A percentile compares a stretch with the other conserved stretches of the same genome.
Evolutionary conservation across 2,113 vertebrate species (phyloP).

Genomic region (Cyphomyrus plagiostoma): DNA sequence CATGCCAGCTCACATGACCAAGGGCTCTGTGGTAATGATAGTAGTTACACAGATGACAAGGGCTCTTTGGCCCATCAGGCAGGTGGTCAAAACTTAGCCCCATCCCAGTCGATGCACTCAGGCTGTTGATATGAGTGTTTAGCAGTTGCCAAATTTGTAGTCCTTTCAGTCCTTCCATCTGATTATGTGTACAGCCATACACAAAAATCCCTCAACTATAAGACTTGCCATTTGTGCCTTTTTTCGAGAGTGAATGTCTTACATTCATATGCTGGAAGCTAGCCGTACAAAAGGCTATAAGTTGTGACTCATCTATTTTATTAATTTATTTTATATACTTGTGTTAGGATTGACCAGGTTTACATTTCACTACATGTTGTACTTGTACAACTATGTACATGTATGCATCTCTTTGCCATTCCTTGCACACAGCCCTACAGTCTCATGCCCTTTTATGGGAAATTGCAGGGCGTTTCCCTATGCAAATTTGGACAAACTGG

Average conservation of each 20-base stretch:
- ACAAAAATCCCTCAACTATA: not conserved
- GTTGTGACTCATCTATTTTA: not conserved
- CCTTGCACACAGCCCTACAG: too few species aligned
- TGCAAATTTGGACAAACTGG: too few species aligned
- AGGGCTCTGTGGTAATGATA: not conserved
- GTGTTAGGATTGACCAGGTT: not conserved
- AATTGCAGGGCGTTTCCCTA: too few species aligned
- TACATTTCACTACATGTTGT: not conserved
- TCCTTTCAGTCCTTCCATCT: not conserved
- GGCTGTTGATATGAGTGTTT: not conserved
- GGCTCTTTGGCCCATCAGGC: not conserved
- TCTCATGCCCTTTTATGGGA: too few species aligned
- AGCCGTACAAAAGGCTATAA: not conserved
- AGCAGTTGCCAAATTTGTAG: not conserved
- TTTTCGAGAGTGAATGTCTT: not conserved
- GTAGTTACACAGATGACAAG: not conserved
- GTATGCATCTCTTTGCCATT: too few species aligned
- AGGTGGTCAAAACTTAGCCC: not conserved
- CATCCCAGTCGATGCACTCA: not conserved
- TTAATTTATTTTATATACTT: not conserved
- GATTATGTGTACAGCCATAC: not conserved
- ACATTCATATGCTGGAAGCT: not conserved
- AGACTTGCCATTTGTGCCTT: not conserved
- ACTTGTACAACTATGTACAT: not conserved
- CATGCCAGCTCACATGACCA: not conserved